Evolutionary conservation across 2,888 invertebrate species (phyloP), one percentile per base, ranked within the genome.

Genomic region (Drosophila picticornis): DNA sequence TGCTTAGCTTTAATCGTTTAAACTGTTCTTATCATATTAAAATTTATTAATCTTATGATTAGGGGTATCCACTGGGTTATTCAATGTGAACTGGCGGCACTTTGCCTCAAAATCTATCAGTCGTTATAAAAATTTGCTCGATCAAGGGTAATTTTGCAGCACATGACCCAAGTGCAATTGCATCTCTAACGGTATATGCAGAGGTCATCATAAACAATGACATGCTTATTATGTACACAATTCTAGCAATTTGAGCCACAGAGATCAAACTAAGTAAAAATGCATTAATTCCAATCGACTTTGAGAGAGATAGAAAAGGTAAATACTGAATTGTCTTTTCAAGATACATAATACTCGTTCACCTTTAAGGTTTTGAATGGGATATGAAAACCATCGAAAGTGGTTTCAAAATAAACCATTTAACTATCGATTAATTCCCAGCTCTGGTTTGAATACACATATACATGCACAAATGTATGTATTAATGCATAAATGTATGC

Each of bases 71-170:
- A 66, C 70, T 82, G 56, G 75, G 73, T 64, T 83, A 71, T 80
- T 82, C 74, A 86, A 80, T 77, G 71, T 87, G 84, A 83, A 87
- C 81, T 75, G 87, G 78, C 68, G 59, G 77, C 80, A 73, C 59
- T 48, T 59, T 72, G 75, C 82, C 72, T 67, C 85, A 87, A 89
- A 79, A 80, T 72, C 83, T 83, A 83, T 83, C 83, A 83, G 83
- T 88, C 83, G 74, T 88, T 88, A 71, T 88, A 68, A 72, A 53
- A 53, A 53, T 74, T 69, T 66, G 60, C 72, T 77, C 85, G 61
- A 82, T 72, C 72, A 55, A 62, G 73, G 76, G 62, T 57, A 71
- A 64, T 59, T 79, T 66, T 62, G 83, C 55, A 50, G 58, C 50
- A 55, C 78, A 53, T 59, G 36, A 34, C 67, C 59, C 69, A 58